Percentiles rank a stretch among this genome's conserved stretches.
Conservation (phyloP, 37 sponge, comb jelly and placozoan species). For the Theonella swinhoei region DNA sequence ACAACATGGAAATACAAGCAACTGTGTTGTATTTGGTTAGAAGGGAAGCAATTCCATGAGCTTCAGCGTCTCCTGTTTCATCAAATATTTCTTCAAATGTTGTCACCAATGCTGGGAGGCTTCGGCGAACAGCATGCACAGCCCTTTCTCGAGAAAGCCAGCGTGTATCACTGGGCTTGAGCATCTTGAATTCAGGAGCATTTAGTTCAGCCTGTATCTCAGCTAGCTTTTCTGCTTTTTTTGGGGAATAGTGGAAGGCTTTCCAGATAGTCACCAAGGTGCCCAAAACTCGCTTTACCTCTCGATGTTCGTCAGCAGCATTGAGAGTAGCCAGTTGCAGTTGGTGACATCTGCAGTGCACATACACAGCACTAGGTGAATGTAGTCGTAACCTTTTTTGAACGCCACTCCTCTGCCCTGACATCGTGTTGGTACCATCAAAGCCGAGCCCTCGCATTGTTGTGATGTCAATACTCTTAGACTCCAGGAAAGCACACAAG, state of each 20-base stretch:
- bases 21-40: not conserved
- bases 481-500: constrained; percentile 20
- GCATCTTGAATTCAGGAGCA: constrained; percentile 44
- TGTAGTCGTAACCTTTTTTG: constrained; percentile 31
- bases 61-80: constrained; percentile 65
- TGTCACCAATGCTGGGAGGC: constrained; percentile 19
- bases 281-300: constrained; percentile 47
- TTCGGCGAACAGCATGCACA: constrained; percentile 28
- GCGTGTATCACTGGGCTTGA: constrained; percentile 57
- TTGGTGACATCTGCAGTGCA: constrained; percentile 49
- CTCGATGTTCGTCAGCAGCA: constrained; percentile 28
- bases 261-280: constrained; percentile 39
- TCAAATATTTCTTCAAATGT: constrained; percentile 29
- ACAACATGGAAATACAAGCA: not conserved
- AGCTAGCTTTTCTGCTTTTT: constrained; percentile 32
- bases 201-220: constrained; percentile 40
- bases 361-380: constrained; percentile 53
- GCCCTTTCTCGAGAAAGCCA: constrained; percentile 37
- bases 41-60: constrained; percentile 36
- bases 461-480: constrained; percentile 15
- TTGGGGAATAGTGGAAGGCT: constrained; percentile 36
- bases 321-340: constrained; percentile 50
- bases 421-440: constrained; percentile 62
- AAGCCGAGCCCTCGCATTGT: constrained; percentile 50
- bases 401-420: constrained; percentile 57